Evolutionary conservation across 2,888 invertebrate species (phyloP), one percentile per base, ranked within the genome.

Genomic region (Lasioglossum leucozonium): DNA sequence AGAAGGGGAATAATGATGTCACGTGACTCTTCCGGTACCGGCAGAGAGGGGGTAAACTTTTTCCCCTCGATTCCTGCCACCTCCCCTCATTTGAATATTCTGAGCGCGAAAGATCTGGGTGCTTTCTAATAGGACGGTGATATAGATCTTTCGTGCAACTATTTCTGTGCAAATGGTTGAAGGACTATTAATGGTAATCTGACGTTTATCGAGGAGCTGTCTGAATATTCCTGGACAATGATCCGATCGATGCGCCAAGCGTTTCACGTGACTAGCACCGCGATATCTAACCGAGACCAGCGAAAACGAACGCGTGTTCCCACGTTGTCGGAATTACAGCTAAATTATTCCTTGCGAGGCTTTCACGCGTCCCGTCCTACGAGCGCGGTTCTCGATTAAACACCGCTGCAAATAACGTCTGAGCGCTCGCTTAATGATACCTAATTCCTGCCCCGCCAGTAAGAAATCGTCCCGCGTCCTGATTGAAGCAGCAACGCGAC

Each of bases 311-410:
- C 62, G 72, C 37, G 2, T 44, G 62, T 30, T 55, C 13, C n/a
- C 69, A 37, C n/a, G 18, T 18, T 26, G n/a, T 11, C 10, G 34
- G 26, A 72, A 65, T 51, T 13, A 16, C n/a, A 16, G 18, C 11
- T 67, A 37, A 82, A 80, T 72, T 80, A 72, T 42, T 79, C 26
- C 37, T n/a, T n/a, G 72, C 22, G 16, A 16, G 47, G 18, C 47
- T 76, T 77, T 72, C 47, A 72, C 40, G 65, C 72, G 34, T 51
- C 47, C 71, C 51, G 4, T 30, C 30, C 11, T n/a, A 5, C 13
- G 22, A 37, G n/a, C 11, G 26, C 30, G 72, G 6, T 47, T 30
- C 74, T 71, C 75, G 34, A 76, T 82, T 72, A 75, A 71, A 18
- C 65, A 47, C n/a, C 22, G 11, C 22, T 16, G 22, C 42, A 13